Evolutionary conservation across 2,113 vertebrate species (phyloP).

Genomic region (Aptenodytes patagonicus): DNA sequence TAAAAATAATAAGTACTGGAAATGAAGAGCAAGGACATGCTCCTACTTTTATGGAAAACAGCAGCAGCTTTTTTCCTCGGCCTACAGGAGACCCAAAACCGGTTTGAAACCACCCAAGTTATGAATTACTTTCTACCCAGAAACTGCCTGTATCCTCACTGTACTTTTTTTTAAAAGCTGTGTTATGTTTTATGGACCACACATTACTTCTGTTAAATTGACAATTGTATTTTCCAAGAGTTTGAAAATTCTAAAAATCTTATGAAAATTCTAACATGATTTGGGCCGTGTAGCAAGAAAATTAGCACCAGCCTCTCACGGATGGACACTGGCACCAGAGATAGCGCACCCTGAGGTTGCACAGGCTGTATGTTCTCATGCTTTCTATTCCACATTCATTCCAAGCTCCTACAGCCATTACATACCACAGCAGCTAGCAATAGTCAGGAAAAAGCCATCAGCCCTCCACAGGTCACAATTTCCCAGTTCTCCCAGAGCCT

Average conservation of each 20-base stretch:
- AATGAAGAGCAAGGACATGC: not conserved
- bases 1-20: not conserved
- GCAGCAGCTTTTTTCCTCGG: not conserved
- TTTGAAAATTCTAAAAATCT: not conserved
- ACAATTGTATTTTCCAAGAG: not conserved
- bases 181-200: not conserved
- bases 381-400: not conserved
- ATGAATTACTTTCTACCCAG: not conserved
- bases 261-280: not conserved
- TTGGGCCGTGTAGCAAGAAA: not conserved
- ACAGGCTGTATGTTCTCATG: not conserved
- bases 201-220: not conserved
- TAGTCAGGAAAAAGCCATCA: not conserved
- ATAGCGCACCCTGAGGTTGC: not conserved
- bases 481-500: not conserved
- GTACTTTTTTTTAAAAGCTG: not conserved
- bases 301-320: not conserved
- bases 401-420: not conserved
- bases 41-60: not conserved
- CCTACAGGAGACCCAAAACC: not conserved
- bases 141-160: not conserved
- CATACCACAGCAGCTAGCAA: accelerated
- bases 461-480: not conserved
- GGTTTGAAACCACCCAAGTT: not conserved
- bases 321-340: not conserved